phyloP scores from a whole-genome alignment of 1,140 invertebrate species.

The Hirudo medicinalis region DNA sequence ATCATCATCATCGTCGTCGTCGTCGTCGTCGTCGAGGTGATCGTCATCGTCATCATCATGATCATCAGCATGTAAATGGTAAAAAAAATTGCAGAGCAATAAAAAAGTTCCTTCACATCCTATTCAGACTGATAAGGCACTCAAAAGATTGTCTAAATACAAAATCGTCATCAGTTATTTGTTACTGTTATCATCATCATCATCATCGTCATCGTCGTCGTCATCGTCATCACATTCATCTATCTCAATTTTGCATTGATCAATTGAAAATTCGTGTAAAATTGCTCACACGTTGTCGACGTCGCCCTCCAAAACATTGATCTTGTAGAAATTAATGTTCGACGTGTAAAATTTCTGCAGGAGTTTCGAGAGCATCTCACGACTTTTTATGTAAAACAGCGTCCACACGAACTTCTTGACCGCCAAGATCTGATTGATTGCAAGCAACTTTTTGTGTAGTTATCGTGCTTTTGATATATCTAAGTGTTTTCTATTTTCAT shows the following conservation, averaged over 20 bases:
- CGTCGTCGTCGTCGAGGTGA: neutral
- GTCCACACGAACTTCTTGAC: conserved; percentile 38
- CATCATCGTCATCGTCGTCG: neutral
- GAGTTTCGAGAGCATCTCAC: conserved; percentile 37
- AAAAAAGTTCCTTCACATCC: no score
- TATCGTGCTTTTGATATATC: no score
- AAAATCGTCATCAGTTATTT: no score
- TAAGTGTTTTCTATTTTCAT: no score
- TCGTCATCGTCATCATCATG: neutral
- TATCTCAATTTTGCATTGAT: neutral
- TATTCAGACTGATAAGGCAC: no score
- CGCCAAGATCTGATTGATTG: conserved; percentile 35
- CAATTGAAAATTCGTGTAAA: neutral
- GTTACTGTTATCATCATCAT: neutral
- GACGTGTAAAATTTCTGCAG: conserved; percentile 46
- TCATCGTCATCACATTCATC: neutral
- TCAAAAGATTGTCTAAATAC: neutral
- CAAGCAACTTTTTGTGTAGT: no score
- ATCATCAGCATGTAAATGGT: no score
- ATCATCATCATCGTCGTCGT: neutral
- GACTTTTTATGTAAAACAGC: conserved; percentile 43
- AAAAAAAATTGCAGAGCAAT: no score
- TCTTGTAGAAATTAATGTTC: conserved; percentile 42
- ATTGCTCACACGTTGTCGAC: conserved; percentile 47
- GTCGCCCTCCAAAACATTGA: conserved; percentile 43